Evolutionary conservation across 2,888 invertebrate genomes (phyloP).

Genomic region (Seira sanloemensis): DNA sequence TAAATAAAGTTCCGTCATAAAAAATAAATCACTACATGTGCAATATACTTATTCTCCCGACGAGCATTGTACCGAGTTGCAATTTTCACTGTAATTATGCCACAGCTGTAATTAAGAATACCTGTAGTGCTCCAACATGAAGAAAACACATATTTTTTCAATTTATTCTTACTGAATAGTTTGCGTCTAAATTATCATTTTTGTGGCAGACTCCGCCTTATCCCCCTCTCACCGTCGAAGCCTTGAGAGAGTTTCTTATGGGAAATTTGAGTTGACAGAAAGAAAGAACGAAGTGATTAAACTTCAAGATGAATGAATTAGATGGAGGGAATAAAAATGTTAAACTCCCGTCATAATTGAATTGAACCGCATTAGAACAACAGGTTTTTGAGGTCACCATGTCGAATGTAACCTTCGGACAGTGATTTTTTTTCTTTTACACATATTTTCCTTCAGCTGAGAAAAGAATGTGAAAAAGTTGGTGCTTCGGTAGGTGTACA

Average conservation of each 20-base stretch:
- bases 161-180: not conserved
- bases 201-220: not conserved
- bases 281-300: not conserved
- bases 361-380: slow-evolving; percentile 58
- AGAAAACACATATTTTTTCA: not conserved
- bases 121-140: too few relatives aligned
- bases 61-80: too few relatives aligned
- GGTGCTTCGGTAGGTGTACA: not conserved
- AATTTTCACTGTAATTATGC: too few relatives aligned
- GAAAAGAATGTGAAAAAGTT: slow-evolving; percentile 50
- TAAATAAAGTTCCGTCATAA: too few relatives aligned
- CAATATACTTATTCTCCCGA: too few relatives aligned
- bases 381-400: slow-evolving; percentile 63
- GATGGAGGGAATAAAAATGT: slow-evolving; percentile 2
- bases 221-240: slow-evolving; percentile 20
- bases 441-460: slow-evolving; percentile 7
- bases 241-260: slow-evolving; percentile 53
- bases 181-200: not conserved
- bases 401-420: slow-evolving; percentile 50
- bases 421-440: slow-evolving; percentile 37
- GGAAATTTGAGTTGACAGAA: slow-evolving; percentile 33
- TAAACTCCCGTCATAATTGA: slow-evolving; percentile 60
- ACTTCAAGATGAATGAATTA: not conserved
- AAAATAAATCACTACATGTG: too few relatives aligned
- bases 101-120: too few relatives aligned